Evolutionary conservation across 2,797 vertebrate species (phyloP), one percentile per base, ranked within the genome.

Genomic region (Schizothorax lantsangensis): DNA sequence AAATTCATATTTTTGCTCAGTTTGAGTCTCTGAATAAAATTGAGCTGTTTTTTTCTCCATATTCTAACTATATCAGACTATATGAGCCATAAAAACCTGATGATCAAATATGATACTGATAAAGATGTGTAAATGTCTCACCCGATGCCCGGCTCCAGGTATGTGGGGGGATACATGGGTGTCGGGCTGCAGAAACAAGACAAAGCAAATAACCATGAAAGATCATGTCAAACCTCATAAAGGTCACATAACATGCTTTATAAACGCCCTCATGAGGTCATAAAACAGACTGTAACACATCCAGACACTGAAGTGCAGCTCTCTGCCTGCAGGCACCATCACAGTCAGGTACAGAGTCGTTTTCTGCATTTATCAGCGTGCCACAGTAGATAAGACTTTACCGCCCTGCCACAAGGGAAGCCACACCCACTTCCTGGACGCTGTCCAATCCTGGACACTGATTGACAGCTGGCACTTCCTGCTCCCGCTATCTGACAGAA

Each of bases 111-210:
- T 38, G 8, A 69, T 11, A 5, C 9, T 1, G 7, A 57, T 23
- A 21, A 57, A 57, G 78, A 21, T 33, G 40, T 66, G 72, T 66
- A 36, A 26, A 64, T 0, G 6, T 88, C 98, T 97, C 93, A 99
- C 98, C 98, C 98, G 57, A 99, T 99, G 93, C 98, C 98, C 86
- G 98, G 98, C 93, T 99, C 98, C 97, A 99, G 95, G 93, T 99
- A 99, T 12, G 98, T 98, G 0, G 98, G 98, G 81, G 98, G 98
- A 93, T 99, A 99, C 98, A 99, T 99, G 92, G 98, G 98, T 95
- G 98, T 99, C 86, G 98, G 98, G 95, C 98, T 99, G 93, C 72
- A 43, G 84, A 64, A 86, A 64, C 47, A 86, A 83, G 2, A 87
- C 64, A 86, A 15, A 79, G 2, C 15, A 68, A 30, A 66, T 83